phyloP scores from a whole-genome alignment of 1,140 invertebrate genomes.

The Calephelis nemesis region DNA sequence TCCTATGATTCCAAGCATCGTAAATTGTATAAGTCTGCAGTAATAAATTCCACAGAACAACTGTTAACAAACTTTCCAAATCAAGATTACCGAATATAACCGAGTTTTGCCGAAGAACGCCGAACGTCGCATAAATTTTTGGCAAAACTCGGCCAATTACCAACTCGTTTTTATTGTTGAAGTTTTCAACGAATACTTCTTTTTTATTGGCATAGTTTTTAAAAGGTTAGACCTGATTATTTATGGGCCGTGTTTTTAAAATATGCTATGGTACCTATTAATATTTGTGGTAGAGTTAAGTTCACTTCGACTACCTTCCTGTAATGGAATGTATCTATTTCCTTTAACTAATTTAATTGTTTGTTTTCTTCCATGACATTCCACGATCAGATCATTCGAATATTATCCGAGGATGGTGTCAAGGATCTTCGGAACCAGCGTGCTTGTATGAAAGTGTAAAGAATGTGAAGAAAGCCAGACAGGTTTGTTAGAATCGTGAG shows the following conservation, averaged over 20 bases:
- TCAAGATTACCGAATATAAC: slow-evolving; percentile 13
- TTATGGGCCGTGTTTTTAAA: not conserved
- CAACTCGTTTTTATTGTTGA: slow-evolving; percentile 14
- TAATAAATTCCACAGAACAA: slow-evolving; percentile 14
- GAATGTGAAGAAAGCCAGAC: too few relatives aligned
- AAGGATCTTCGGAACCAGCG: too few relatives aligned
- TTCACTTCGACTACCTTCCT: too few relatives aligned
- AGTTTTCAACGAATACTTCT: slow-evolving; percentile 14
- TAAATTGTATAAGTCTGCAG: slow-evolving; percentile 16
- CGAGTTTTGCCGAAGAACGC: slow-evolving; percentile 13
- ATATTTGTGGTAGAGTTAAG: too few relatives aligned
- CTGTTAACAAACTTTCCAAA: slow-evolving; percentile 18
- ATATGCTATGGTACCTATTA: not conserved
- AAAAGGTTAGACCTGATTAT: slow-evolving; percentile 7
- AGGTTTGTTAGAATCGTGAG: too few relatives aligned
- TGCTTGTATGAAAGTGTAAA: too few relatives aligned
- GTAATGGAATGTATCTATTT: too few relatives aligned
- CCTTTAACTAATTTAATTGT: too few relatives aligned
- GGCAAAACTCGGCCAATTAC: slow-evolving; percentile 9
- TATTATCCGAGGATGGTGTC: too few relatives aligned
- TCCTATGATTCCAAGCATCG: slow-evolving; percentile 6
- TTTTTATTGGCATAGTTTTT: slow-evolving; percentile 16
- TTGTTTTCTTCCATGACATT: too few relatives aligned
- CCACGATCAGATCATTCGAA: too few relatives aligned
- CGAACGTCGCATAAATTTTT: slow-evolving; percentile 15